These are phyloP conservation scores for Lethenteron reissneri DNA, from an alignment of 2,113 vertebrate species.

Conservation along the genomic window DNA sequence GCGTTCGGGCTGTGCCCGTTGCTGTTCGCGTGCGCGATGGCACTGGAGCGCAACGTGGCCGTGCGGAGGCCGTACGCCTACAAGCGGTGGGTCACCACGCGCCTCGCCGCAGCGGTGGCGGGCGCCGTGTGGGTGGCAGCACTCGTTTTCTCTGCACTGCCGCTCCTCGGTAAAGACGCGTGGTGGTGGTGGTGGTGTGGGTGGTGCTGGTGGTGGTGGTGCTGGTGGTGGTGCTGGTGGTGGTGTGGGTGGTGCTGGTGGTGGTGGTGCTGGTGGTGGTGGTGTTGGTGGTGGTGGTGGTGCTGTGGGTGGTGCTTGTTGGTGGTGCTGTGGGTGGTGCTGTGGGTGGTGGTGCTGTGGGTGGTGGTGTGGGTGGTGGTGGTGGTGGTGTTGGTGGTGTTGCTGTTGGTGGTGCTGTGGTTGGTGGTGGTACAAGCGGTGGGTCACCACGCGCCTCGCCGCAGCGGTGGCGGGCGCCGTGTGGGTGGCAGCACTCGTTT, in stretches of 20 bases:
- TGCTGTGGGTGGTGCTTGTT: too few relatives aligned
- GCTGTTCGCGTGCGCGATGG: constrained; percentile 72
- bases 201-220: too few relatives aligned
- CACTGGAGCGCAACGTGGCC: constrained; percentile 55
- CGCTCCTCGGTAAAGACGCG: constrained; percentile 16
- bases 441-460: constrained; percentile 52
- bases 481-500: constrained; percentile 34
- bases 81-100: constrained; percentile 53
- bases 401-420: too few relatives aligned
- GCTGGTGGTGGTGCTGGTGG: too few relatives aligned
- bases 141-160: constrained; percentile 48
- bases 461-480: constrained; percentile 31
- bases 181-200: too few relatives aligned
- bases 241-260: too few relatives aligned
- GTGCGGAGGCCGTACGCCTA: constrained; percentile 78
- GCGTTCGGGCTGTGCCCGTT: constrained; percentile 71
- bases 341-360: too few relatives aligned
- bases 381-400: too few relatives aligned
- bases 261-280: too few relatives aligned
- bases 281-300: too few relatives aligned
- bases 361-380: too few relatives aligned
- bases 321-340: too few relatives aligned
- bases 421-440: constrained; percentile 30
- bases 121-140: constrained; percentile 36
- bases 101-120: constrained; percentile 34